Evolutionary conservation across 2,797 vertebrate species (phyloP), one percentile per base, ranked within the genome.

Genomic region (Rhinophrynus dorsalis): DNA sequence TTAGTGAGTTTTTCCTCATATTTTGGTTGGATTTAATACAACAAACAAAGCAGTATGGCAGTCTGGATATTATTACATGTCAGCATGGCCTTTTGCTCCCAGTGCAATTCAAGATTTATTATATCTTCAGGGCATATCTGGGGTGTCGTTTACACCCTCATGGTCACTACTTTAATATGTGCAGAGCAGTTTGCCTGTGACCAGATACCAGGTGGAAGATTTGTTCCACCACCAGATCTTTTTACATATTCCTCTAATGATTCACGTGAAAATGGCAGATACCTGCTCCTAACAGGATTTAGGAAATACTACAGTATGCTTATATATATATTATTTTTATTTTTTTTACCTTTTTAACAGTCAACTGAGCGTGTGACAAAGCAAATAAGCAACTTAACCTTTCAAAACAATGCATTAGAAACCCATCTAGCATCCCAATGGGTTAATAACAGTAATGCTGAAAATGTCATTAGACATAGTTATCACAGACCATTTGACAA

Each of bases 161-260:
- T 21, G 38, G 38, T 6, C 58, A 35, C 37, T 38, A 10, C 56
- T 6, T 42, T 61, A 20, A 61, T n/a, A n/a, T n/a, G 8, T 48
- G 20, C 20, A 33, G n/a, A 23, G 48, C 7, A 35, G 52, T 24
- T 50, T 38, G 15, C 15, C 32, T 59, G 44, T 42, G 47, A 42
- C 26, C 48, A 55, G 58, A 61, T 38, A 17, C 67, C 67, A 69
- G 67, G 38, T 54, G 67, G 47, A 23, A 69, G 58, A 55, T 63
- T 37, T 47, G 50, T 63, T 70, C 50, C 29, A 40, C 30, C n/a
- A 20, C n/a, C 10, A 20, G 58, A 62, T 70, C 50, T 23, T 8
- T 2, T 54, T 61, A 40, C 35, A 24, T 40, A 26, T 26, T 26
- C 7, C 23, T 26, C 21, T 21, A 20, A 48, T 51, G 6, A 23